phyloP scores from a whole-genome alignment of 2,888 invertebrate genomes.

The Cylindroiulus punctatus region DNA sequence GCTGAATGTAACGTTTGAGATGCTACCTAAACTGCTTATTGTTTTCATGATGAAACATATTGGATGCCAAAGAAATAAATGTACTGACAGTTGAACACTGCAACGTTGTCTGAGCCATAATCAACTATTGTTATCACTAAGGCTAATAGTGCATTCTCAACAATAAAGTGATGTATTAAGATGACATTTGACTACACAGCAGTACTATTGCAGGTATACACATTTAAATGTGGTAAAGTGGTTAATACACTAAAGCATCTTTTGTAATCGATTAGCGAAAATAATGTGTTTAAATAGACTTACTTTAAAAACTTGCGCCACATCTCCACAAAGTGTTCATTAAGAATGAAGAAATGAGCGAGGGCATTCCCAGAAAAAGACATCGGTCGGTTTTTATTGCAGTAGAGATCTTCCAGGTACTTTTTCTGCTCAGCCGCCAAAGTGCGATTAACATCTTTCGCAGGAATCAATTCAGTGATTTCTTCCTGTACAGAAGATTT shows the following conservation, averaged over 20 bases:
- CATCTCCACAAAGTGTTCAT: slow-evolving; percentile 65
- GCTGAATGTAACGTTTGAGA: too few species aligned
- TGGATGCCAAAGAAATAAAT: too few species aligned
- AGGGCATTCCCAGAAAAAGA: slow-evolving; percentile 58
- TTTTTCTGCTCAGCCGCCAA: slow-evolving; percentile 65
- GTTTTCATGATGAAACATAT: too few species aligned
- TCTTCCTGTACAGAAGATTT: neutral
- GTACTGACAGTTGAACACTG: too few species aligned
- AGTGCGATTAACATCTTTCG: slow-evolving; percentile 50
- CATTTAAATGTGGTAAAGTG: too few species aligned
- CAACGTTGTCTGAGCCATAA: too few species aligned
- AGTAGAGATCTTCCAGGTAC: slow-evolving; percentile 64
- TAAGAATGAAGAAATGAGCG: slow-evolving; percentile 62
- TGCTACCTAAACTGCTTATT: too few species aligned
- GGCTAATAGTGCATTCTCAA: too few species aligned
- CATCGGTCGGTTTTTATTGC: slow-evolving; percentile 64
- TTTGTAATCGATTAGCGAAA: neutral
- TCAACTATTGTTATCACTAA: too few species aligned
- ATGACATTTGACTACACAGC: too few species aligned
- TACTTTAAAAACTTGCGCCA: slow-evolving; percentile 68
- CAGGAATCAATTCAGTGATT: neutral
- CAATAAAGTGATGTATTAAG: too few species aligned
- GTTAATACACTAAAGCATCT: neutral
- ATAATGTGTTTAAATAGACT: slow-evolving; percentile 57
- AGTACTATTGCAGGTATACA: too few species aligned